Conservation (phyloP, 2,888 invertebrate species). For the Leptopilina myrica region DNA sequence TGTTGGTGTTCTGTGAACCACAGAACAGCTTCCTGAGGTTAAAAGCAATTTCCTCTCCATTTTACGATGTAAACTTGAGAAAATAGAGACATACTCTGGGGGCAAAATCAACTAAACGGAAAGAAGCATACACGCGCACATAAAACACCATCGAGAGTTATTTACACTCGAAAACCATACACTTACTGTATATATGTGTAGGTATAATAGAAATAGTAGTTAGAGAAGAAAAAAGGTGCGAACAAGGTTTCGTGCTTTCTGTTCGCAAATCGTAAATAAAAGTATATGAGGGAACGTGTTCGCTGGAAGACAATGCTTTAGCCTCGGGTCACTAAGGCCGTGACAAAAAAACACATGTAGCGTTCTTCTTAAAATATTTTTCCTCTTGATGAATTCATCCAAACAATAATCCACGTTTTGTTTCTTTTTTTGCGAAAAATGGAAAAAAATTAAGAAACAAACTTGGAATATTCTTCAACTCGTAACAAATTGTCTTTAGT, state of each 20-base stretch:
- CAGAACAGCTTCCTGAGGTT: neutral
- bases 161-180: constrained; percentile 32
- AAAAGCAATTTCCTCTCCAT: constrained; percentile 23
- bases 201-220: neutral
- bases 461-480: too few species aligned
- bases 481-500: too few species aligned
- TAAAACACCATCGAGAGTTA: constrained; percentile 42
- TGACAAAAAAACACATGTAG: constrained; percentile 14
- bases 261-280: constrained; percentile 52
- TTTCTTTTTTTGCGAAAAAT: neutral
- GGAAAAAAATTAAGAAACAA: too few species aligned
- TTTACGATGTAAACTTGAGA: constrained; percentile 15
- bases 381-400: neutral
- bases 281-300: constrained; percentile 44
- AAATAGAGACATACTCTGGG: neutral
- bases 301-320: constrained; percentile 26
- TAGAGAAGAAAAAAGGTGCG: constrained; percentile 43
- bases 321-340: constrained; percentile 18
- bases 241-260: constrained; percentile 58
- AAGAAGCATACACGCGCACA: too few species aligned
- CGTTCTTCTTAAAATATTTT: neutral
- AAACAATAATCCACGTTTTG: constrained; percentile 11
- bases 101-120: constrained; percentile 1
- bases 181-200: too few species aligned
- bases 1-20: neutral